These are phyloP conservation scores for Piezodorus guildinii DNA, from an alignment of 1,140 invertebrate genomes.

Conservation along the genomic window DNA sequence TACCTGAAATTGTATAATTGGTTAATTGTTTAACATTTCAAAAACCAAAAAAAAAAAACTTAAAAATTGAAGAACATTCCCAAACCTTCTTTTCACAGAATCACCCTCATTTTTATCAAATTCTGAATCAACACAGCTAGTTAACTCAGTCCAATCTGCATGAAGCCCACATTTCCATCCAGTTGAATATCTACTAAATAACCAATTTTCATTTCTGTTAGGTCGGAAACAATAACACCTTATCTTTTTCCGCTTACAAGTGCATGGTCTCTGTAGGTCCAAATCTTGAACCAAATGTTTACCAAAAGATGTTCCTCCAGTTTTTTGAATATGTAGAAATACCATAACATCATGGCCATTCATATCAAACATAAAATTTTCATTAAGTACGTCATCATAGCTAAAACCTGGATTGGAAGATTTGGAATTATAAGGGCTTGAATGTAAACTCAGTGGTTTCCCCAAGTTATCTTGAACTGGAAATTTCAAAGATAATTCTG, in stretches of 20 bases:
- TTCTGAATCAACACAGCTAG: slow-evolving; percentile 74
- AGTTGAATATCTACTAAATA: slow-evolving; percentile 96
- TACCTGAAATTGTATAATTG: slow-evolving; percentile 44
- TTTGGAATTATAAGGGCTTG: slow-evolving; percentile 35
- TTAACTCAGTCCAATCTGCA: slow-evolving; percentile 95
- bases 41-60: neutral
- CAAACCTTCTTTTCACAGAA: slow-evolving; percentile 52
- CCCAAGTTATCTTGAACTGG: slow-evolving; percentile 42
- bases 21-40: neutral
- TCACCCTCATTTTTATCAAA: slow-evolving; percentile 76
- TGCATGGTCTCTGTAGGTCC: slow-evolving; percentile 75
- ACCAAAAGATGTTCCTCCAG: slow-evolving; percentile 84
- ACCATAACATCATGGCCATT: slow-evolving; percentile 92
- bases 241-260: slow-evolving; percentile 73
- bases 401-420: slow-evolving; percentile 38
- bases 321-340: slow-evolving; percentile 97
- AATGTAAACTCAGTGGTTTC: slow-evolving; percentile 39
- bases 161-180: slow-evolving; percentile 98
- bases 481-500: slow-evolving; percentile 33
- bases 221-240: slow-evolving; percentile 87
- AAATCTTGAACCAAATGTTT: slow-evolving; percentile 88
- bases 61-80: neutral
- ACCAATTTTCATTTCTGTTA: slow-evolving; percentile 83
- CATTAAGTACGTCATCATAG: slow-evolving; percentile 72
- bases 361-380: slow-evolving; percentile 78